Percentiles rank a stretch among this genome's conserved stretches.
phyloP scores from a whole-genome alignment of 2,797 vertebrate species.

The Chaetodon trifasciatus region DNA sequence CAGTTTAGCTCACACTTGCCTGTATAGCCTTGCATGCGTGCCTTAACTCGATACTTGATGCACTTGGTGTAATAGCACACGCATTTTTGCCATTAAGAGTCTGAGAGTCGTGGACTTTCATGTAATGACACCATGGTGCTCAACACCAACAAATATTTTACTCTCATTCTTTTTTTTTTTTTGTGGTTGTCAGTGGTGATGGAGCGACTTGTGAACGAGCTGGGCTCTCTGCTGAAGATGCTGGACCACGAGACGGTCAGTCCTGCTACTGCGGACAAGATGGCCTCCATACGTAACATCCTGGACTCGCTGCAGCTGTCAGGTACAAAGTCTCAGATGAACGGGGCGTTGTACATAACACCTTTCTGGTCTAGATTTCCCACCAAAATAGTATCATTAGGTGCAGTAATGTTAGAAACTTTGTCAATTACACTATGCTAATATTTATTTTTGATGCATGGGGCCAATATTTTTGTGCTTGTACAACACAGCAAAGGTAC shows the following conservation, averaged over 20 bases:
- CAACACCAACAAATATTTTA: neutral
- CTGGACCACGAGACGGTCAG: conserved; percentile 96
- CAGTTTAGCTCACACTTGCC: conserved; percentile 26
- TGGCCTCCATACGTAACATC: conserved; percentile 91
- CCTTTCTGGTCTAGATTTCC: neutral
- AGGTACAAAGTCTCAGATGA: conserved; percentile 66
- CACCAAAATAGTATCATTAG: neutral
- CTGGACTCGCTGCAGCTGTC: conserved; percentile 91
- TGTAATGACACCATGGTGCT: neutral
- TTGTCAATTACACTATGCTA: neutral
- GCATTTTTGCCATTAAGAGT: conserved; percentile 25
- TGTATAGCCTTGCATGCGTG: conserved; percentile 9
- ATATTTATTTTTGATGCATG: neutral
- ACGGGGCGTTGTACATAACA: neutral
- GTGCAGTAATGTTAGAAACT: neutral
- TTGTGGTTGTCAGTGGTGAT: conserved; percentile 81
- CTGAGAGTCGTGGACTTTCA: neutral
- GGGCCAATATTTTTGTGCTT: neutral
- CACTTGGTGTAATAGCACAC: conserved; percentile 34
- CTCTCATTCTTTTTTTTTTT: conserved; percentile 1
- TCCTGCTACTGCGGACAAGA: conserved; percentile 92
- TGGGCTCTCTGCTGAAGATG: conserved; percentile 92
- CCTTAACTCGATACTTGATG: conserved; percentile 35
- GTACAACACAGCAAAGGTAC: neutral
- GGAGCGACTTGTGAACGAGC: conserved; percentile 94